Conservation (phyloP, 2,888 invertebrate species). For the Cryptocephalus moraei region DNA sequence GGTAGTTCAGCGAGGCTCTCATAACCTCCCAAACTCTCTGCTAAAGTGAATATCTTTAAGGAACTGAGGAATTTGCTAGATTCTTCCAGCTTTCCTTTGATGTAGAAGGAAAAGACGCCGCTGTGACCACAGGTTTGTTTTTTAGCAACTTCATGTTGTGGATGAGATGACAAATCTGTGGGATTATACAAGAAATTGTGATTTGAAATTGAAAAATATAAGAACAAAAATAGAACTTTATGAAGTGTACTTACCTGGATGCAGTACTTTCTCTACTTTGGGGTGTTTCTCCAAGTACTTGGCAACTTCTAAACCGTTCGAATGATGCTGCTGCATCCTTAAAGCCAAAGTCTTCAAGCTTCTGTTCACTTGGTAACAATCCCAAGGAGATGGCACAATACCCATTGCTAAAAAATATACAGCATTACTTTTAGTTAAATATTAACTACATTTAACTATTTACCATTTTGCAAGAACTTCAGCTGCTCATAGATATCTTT, state of each 20-base stretch:
- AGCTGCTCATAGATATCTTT: conserved; percentile 61
- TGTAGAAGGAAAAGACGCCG: conserved; percentile 84
- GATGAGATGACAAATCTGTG: conserved; percentile 67
- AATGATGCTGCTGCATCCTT: conserved; percentile 83
- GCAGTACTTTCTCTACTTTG: conserved; percentile 67
- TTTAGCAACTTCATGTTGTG: conserved; percentile 70
- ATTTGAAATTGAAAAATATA: not conserved
- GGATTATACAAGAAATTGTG: not conserved
- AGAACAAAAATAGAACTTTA: not conserved
- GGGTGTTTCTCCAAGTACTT: conserved; percentile 73
- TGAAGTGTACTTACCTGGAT: conserved; percentile 47
- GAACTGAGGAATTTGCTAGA: conserved; percentile 63
- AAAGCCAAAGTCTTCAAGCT: conserved; percentile 88
- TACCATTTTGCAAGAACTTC: conserved; percentile 82
- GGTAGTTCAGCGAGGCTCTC: conserved; percentile 93
- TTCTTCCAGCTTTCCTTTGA: conserved; percentile 66
- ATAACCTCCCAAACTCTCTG: conserved; percentile 92
- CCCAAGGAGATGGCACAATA: conserved; percentile 91
- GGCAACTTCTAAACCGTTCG: conserved; percentile 67
- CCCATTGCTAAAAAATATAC: conserved; percentile 62
- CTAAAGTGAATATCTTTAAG: conserved; percentile 73
- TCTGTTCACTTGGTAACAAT: conserved; percentile 86
- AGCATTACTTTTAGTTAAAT: not conserved
- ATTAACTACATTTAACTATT: not conserved
- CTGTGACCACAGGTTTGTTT: conserved; percentile 81